These are phyloP conservation scores for Thera obeliscata DNA, from an alignment of 2,888 invertebrate species.

Conservation along the genomic window DNA sequence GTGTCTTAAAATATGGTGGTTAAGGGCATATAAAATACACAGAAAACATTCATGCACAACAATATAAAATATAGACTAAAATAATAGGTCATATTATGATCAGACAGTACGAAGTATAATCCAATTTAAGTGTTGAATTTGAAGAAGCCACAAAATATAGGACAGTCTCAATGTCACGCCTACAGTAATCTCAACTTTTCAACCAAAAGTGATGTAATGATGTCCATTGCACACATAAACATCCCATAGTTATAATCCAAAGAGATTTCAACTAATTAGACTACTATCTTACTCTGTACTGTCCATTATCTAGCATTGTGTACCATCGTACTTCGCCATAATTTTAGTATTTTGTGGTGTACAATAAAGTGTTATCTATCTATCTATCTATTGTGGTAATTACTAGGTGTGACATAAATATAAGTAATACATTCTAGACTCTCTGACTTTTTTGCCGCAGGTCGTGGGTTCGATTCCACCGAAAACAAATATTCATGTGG, in stretches of 20 bases:
- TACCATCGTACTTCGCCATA: too few species aligned
- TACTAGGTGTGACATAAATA: too few species aligned
- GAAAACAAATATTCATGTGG: too few species aligned
- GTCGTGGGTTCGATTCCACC: too few species aligned
- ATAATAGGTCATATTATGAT: slow-evolving; percentile 35
- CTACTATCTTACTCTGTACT: too few species aligned
- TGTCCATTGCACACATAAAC: not conserved
- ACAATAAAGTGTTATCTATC: too few species aligned
- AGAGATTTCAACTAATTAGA: not conserved
- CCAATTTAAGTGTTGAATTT: slow-evolving; percentile 54
- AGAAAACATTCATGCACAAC: slow-evolving; percentile 68
- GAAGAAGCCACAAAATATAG: slow-evolving; percentile 54
- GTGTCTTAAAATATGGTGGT: slow-evolving; percentile 65
- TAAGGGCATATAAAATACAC: slow-evolving; percentile 64
- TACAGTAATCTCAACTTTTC: slow-evolving; percentile 8
- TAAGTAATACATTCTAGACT: too few species aligned
- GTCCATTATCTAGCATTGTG: too few species aligned
- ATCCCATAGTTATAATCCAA: not conserved
- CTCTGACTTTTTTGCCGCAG: too few species aligned
- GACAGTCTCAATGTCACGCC: slow-evolving; percentile 38
- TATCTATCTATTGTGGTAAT: too few species aligned
- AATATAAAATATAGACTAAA: slow-evolving; percentile 42
- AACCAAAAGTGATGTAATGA: not conserved
- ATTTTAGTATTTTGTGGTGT: too few species aligned
- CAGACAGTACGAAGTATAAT: slow-evolving; percentile 44